Evolutionary conservation across 2,888 invertebrate species (phyloP).

Genomic region (Philaethria dido): DNA sequence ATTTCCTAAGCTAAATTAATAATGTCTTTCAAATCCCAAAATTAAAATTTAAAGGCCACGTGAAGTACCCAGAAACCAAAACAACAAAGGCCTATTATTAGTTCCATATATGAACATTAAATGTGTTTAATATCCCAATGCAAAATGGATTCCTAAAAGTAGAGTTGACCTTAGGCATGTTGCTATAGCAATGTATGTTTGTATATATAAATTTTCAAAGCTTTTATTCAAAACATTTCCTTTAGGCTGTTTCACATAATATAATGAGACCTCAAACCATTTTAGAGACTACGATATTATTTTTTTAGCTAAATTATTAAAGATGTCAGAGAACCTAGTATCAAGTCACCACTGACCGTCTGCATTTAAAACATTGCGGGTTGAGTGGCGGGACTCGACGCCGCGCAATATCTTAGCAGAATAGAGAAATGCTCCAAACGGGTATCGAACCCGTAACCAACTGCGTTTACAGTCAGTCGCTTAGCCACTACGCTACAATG

Average conservation of each 20-base stretch:
- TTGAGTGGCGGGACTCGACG: no score
- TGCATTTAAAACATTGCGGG: no score
- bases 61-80: background rate
- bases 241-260: background rate
- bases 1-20: background rate
- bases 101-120: background rate
- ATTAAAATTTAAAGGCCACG: background rate
- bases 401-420: no score
- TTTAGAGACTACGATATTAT: background rate
- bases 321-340: no score
- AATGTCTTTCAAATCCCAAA: constrained; percentile 6
- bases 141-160: constrained; percentile 1
- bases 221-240: background rate
- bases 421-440: no score
- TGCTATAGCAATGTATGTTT: no score
- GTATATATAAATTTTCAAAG: background rate
- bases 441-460: no score
- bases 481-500: no score
- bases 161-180: constrained; percentile 1
- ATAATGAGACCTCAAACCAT: background rate
- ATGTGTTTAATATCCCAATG: constrained; percentile 5
- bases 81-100: background rate
- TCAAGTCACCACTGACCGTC: no score
- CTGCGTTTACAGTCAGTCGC: no score
- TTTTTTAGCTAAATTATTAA: no score